Base-by-base conservation (phyloP, 2,888 invertebrate genomes). In the Hoplodrina blanda region DNA sequence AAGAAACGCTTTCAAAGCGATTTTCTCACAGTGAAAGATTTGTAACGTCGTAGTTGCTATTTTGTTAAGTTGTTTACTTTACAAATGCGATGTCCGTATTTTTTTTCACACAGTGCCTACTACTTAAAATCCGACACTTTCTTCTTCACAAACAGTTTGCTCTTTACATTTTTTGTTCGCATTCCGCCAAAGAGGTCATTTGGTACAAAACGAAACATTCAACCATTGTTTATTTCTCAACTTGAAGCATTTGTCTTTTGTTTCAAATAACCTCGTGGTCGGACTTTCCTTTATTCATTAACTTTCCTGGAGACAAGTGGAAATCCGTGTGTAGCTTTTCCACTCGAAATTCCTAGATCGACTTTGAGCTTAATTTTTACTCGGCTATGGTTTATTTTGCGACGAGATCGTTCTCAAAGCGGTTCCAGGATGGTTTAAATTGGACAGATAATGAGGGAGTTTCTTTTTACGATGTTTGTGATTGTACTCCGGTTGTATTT, bases 251-350 rank as follows among this genome's bases (percentile, higher is more conserved):
- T 79, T 63, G 87, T 89, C 89, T 91, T 90, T 91, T 90, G 90
- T 91, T 90, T 89, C 88, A 87, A 88, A 89, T 88, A 90, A 88
- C 86, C 85, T 87, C 84, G 81, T 80, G 87, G 87, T 89, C 85
- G 76, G 86, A 85, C 87, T 91, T 90, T 89, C 83, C 87, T 88
- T 88, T 86, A 89, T 91, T 92, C 89, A 91, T 93, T 92, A 90
- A 89, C 88, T 92, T 91, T 87, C 85, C 83, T 83, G 79, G 81
- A 87, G 85, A 86, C 88, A 89, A 92, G 88, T 92, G 88, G 86
- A 88, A 88, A 88, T 85, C 85, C 84, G 87, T 87, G 81, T 85
- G 86, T 82, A 83, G 83, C 78, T 82, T 87, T 83, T 84, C 69
- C 70, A 76, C 73, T 69, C 61, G 61, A 61, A 62, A 61, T 67